A percentile compares a stretch with the other conserved stretches of the same genome.
These are phyloP conservation scores for Ceratina australensis DNA, from an alignment of 1,140 invertebrate species.

Conservation along the genomic window DNA sequence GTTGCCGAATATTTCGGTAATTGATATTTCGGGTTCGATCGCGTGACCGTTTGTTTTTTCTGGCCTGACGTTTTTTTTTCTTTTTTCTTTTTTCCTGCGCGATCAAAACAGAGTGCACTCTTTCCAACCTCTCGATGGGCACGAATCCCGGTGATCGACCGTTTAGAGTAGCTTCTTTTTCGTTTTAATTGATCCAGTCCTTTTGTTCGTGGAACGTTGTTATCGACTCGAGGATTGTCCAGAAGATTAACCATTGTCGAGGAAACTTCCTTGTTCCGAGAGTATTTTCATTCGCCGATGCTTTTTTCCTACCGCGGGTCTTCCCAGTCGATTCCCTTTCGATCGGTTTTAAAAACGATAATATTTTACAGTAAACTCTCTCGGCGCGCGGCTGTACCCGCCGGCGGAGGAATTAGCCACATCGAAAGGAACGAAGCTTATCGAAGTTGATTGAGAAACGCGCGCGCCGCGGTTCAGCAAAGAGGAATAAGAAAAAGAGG, in stretches of 20 bases:
- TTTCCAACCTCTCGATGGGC: background rate
- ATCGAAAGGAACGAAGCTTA: constrained; percentile 55
- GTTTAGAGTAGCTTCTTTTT: constrained; percentile 4
- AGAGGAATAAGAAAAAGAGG: constrained; percentile 21
- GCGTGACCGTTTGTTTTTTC: constrained; percentile 27
- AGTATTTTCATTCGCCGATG: background rate
- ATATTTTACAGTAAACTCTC: constrained; percentile 3
- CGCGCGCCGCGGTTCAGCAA: background rate
- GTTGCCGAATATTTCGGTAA: constrained; percentile 33
- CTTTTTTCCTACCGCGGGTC: background rate
- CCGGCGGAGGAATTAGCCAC: constrained; percentile 54
- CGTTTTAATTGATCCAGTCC: background rate
- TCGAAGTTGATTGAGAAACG: constrained; percentile 58
- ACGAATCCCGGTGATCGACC: constrained; percentile 5
- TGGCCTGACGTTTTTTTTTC: background rate
- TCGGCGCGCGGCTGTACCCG: background rate
- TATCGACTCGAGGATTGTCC: background rate
- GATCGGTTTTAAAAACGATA: background rate
- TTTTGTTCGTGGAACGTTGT: background rate
- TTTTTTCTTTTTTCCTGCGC: too few relatives aligned
- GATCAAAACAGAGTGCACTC: background rate
- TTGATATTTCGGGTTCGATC: constrained; percentile 29
- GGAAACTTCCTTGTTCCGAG: background rate
- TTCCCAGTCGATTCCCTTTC: background rate
- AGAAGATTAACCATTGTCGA: constrained; percentile 13